These are phyloP conservation scores for Catostomus latipinnis DNA, from an alignment of 2,797 vertebrate species.

Conservation along the genomic window DNA sequence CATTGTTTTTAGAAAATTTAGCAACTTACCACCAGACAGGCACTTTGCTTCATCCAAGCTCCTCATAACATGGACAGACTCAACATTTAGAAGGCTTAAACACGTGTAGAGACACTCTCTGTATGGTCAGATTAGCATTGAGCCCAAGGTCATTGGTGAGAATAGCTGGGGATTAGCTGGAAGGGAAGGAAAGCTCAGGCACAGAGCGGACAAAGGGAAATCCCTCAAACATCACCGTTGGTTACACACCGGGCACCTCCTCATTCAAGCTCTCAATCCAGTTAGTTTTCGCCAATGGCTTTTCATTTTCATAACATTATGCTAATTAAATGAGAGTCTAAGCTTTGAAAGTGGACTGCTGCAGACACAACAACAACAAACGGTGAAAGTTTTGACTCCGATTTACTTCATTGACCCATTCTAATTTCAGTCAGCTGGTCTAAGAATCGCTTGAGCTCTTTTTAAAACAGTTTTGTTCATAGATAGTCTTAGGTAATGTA, in stretches of 20 bases:
- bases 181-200: slow-evolving; percentile 53
- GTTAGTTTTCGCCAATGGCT: slow-evolving; percentile 62
- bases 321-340: slow-evolving; percentile 41
- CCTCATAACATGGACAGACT: slow-evolving; percentile 25
- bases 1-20: slow-evolving; percentile 3
- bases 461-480: slow-evolving; percentile 3
- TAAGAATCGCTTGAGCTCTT: slow-evolving; percentile 30
- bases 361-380: slow-evolving; percentile 22
- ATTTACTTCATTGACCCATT: neutral
- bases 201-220: slow-evolving; percentile 68
- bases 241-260: slow-evolving; percentile 64
- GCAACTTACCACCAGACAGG: slow-evolving; percentile 58
- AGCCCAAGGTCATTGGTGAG: slow-evolving; percentile 64
- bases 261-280: slow-evolving; percentile 68
- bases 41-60: slow-evolving; percentile 23
- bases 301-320: slow-evolving; percentile 57
- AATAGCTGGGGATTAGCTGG: slow-evolving; percentile 72
- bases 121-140: slow-evolving; percentile 67
- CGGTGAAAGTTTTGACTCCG: neutral
- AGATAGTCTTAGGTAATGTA: neutral
- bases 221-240: slow-evolving; percentile 66
- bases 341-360: neutral
- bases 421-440: slow-evolving; percentile 40
- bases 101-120: slow-evolving; percentile 23
- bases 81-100: slow-evolving; percentile 1